These are phyloP conservation scores for Quadriops clusia DNA, from an alignment of 2,888 invertebrate species.

Conservation along the genomic window DNA sequence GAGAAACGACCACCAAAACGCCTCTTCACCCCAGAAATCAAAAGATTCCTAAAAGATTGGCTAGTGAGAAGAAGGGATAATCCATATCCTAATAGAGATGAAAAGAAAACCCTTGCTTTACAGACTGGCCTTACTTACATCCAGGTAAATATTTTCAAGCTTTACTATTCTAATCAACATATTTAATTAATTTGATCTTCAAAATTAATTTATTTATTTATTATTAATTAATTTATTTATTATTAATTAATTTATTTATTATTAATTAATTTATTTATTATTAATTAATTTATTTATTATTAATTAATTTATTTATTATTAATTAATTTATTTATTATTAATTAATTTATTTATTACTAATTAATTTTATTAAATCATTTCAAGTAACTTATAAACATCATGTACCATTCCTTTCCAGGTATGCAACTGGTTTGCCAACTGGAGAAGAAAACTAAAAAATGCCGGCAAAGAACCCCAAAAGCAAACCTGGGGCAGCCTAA, in stretches of 20 bases:
- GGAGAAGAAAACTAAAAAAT: slow-evolving; percentile 67
- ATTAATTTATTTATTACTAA: not conserved
- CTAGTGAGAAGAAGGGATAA: slow-evolving; percentile 62
- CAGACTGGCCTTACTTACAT: slow-evolving; percentile 69
- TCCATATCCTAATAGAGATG: slow-evolving; percentile 67
- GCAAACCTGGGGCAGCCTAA: slow-evolving; percentile 63
- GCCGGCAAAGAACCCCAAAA: slow-evolving; percentile 56
- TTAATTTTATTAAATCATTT: slow-evolving; percentile 6
- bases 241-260: too few relatives aligned
- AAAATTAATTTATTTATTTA: too few relatives aligned
- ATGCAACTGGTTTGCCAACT: slow-evolving; percentile 76
- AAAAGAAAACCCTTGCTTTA: slow-evolving; percentile 58
- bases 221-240: too few relatives aligned
- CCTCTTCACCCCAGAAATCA: slow-evolving; percentile 69
- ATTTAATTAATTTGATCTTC: too few relatives aligned
- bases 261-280: too few relatives aligned
- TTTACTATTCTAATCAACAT: too few relatives aligned
- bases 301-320: not conserved
- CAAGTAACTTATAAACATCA: too few relatives aligned
- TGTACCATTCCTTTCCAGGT: slow-evolving; percentile 50
- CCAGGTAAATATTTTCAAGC: slow-evolving; percentile 43
- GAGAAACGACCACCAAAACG: slow-evolving; percentile 57
- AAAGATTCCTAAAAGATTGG: slow-evolving; percentile 67
- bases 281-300: slow-evolving; percentile 2
- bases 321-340: not conserved